phyloP scores from a whole-genome alignment of 2,888 invertebrate genomes.

The Resseliella maxima region DNA sequence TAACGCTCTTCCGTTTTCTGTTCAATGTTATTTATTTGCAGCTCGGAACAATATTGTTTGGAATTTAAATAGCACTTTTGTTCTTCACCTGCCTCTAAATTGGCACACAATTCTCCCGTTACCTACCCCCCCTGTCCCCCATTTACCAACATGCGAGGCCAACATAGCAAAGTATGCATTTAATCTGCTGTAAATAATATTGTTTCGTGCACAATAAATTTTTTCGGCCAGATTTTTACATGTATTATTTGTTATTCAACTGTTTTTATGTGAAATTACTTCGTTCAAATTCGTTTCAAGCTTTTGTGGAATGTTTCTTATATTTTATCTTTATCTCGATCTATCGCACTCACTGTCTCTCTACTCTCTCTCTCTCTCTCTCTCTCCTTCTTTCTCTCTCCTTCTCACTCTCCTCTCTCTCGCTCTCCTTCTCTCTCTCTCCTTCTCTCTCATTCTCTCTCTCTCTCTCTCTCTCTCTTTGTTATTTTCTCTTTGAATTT shows the following conservation, averaged over 20 bases:
- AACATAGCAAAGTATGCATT: neutral
- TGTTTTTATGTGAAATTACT: neutral
- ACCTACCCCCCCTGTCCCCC: too few relatives aligned
- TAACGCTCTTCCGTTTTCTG: neutral
- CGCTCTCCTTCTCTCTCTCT: neutral
- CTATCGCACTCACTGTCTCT: too few relatives aligned
- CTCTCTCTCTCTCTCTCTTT: too few relatives aligned
- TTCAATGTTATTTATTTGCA: neutral
- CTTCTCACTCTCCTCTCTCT: neutral
- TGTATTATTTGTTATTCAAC: conserved; percentile 33
- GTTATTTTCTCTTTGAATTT: neutral
- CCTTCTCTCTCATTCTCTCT: too few relatives aligned
- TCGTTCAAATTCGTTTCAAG: neutral
- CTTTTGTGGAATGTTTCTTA: neutral
- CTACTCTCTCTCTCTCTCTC: too few relatives aligned
- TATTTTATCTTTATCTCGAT: too few relatives aligned
- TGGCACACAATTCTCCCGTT: neutral
- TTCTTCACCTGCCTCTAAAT: conserved; percentile 46
- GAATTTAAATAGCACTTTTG: conserved; percentile 41
- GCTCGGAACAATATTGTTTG: conserved; percentile 34
- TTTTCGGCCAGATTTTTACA: conserved; percentile 41
- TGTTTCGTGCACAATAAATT: conserved; percentile 45
- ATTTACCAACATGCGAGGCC: neutral
- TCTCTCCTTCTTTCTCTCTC: too few relatives aligned
- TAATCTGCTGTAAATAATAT: conserved; percentile 49